These are phyloP conservation scores for Tricholauxania praeusta DNA, from an alignment of 2,888 invertebrate species.

Conservation along the genomic window DNA sequence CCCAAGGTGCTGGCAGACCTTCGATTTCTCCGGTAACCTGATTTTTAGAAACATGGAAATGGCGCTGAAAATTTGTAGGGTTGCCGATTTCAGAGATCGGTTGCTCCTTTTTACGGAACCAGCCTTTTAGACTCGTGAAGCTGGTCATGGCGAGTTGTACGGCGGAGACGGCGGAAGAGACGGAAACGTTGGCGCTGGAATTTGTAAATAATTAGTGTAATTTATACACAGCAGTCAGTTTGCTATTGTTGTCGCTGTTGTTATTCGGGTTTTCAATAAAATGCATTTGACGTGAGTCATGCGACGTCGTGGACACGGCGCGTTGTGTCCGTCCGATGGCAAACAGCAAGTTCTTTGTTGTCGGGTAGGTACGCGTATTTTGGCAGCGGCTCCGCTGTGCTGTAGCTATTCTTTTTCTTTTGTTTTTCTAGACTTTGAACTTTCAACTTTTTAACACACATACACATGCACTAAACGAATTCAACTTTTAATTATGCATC, in stretches of 20 bases:
- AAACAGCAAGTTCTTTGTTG: neutral
- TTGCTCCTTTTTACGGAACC: slow-evolving; percentile 66
- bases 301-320: slow-evolving; percentile 43
- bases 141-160: slow-evolving; percentile 55
- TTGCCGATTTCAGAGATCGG: slow-evolving; percentile 75
- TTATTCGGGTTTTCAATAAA: neutral
- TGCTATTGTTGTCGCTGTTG: neutral
- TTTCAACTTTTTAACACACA: neutral
- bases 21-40: slow-evolving; percentile 84
- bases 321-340: slow-evolving; percentile 26
- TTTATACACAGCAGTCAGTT: slow-evolving; percentile 18
- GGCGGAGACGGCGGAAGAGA: neutral
- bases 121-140: slow-evolving; percentile 61
- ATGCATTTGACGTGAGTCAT: slow-evolving; percentile 47
- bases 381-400: neutral
- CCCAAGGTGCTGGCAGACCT: slow-evolving; percentile 88
- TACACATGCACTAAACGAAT: neutral
- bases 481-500: slow-evolving; percentile 30
- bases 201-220: slow-evolving; percentile 29
- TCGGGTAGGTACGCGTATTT: too few species aligned
- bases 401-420: neutral
- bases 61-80: slow-evolving; percentile 87
- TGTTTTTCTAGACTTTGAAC: slow-evolving; percentile 2
- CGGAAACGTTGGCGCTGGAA: neutral
- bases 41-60: slow-evolving; percentile 89